Evolutionary conservation across 2,113 vertebrate genomes (phyloP).

Genomic region (Neodontobutis hainanensis): DNA sequence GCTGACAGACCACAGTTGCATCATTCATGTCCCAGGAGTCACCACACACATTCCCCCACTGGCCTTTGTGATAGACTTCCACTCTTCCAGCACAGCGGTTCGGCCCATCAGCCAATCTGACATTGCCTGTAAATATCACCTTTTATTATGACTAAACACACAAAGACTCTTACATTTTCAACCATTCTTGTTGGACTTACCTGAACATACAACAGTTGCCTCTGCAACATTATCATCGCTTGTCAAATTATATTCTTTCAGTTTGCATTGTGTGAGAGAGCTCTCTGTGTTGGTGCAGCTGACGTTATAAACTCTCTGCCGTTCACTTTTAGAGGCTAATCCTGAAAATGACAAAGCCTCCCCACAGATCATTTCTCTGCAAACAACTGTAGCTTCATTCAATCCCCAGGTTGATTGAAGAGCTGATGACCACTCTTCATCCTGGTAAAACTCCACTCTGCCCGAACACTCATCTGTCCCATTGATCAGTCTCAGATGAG

Average conservation of each 20-base stretch:
- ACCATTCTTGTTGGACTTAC: slow-evolving; percentile 23
- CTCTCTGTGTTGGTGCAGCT: slow-evolving; percentile 45
- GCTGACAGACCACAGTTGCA: slow-evolving; percentile 53
- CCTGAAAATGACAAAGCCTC: slow-evolving; percentile 28
- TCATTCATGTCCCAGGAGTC: slow-evolving; percentile 60
- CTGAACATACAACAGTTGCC: slow-evolving; percentile 58
- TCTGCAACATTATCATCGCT: not conserved
- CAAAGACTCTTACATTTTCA: not conserved
- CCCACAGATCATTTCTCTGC: slow-evolving; percentile 68
- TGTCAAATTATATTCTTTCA: not conserved
- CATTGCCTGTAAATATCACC: slow-evolving; percentile 46
- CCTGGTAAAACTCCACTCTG: slow-evolving; percentile 48
- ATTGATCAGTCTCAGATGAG: slow-evolving; percentile 46
- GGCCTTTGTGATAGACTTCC: slow-evolving; percentile 50
- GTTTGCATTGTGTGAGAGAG: slow-evolving; percentile 49
- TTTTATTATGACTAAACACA: too few relatives aligned
- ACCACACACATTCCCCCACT: slow-evolving; percentile 64
- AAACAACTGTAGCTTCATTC: slow-evolving; percentile 59
- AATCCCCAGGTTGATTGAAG: slow-evolving; percentile 46
- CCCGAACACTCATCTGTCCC: slow-evolving; percentile 62
- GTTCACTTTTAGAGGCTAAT: slow-evolving; percentile 13
- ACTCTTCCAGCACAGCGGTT: slow-evolving; percentile 60
- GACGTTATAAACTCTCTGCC: slow-evolving; percentile 17
- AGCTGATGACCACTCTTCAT: slow-evolving; percentile 39
- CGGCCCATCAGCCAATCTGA: slow-evolving; percentile 45